phyloP scores from a whole-genome alignment of 2,113 vertebrate species.

The Nettapus auritus region DNA sequence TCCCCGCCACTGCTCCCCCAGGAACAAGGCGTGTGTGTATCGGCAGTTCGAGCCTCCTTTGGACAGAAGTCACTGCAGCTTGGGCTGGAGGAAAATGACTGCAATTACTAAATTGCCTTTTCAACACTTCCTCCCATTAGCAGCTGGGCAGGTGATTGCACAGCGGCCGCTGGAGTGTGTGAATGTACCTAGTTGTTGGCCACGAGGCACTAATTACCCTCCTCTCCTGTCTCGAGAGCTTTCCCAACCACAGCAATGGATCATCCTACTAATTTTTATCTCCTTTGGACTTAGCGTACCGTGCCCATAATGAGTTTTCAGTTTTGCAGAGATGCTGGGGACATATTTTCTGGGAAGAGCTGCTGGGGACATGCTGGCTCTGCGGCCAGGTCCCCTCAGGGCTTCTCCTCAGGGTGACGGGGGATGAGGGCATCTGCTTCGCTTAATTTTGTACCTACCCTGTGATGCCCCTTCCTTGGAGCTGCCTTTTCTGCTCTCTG shows the following conservation, averaged over 20 bases:
- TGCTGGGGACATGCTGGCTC: neutral
- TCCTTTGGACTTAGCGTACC: neutral
- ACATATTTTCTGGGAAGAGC: neutral
- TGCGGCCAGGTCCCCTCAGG: neutral
- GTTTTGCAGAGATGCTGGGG: neutral
- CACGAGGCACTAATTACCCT: neutral
- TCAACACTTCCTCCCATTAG: neutral
- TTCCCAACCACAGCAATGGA: neutral
- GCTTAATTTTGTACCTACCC: neutral
- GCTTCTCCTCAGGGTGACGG: neutral
- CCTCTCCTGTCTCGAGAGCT: neutral
- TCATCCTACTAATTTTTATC: neutral
- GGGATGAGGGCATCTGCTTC: neutral
- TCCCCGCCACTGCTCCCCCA: too few relatives aligned
- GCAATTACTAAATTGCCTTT: neutral
- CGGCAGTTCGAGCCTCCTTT: neutral
- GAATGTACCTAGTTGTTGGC: neutral
- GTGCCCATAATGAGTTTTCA: rapidly evolving
- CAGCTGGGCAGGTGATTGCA: neutral
- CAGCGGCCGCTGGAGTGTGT: too few relatives aligned
- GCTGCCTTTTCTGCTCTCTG: neutral
- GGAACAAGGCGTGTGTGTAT: too few relatives aligned
- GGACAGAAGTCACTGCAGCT: neutral
- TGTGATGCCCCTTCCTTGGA: neutral
- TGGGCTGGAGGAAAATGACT: neutral